phyloP scores from a whole-genome alignment of 2,888 invertebrate genomes.

The Yponomeuta evonymella region DNA sequence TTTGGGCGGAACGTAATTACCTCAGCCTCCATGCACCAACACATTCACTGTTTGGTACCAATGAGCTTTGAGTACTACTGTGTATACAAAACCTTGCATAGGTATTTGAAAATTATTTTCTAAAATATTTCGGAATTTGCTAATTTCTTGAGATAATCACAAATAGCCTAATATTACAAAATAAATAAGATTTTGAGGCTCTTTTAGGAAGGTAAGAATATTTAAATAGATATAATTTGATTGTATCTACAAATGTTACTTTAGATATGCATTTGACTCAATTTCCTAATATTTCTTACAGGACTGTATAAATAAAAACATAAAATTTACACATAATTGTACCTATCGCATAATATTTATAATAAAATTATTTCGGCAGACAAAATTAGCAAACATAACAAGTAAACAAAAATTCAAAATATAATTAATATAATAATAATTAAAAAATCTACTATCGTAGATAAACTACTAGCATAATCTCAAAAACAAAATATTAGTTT shows the following conservation, averaged over 20 bases:
- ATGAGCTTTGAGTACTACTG: not conserved
- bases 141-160: not conserved
- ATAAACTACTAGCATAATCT: conserved; percentile 20
- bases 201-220: not conserved
- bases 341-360: conserved; percentile 35
- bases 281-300: conserved; percentile 53
- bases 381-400: conserved; percentile 68
- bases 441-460: not conserved
- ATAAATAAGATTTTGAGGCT: not conserved
- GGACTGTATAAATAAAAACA: conserved; percentile 62
- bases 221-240: conserved; percentile 40
- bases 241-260: conserved; percentile 55
- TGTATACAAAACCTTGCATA: not conserved
- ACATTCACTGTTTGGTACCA: not conserved
- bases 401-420: conserved; percentile 37
- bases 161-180: not conserved
- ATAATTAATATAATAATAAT: conserved; percentile 1
- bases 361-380: conserved; percentile 49
- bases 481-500: conserved; percentile 22
- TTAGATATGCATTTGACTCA: conserved; percentile 60
- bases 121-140: not conserved
- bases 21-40: not conserved
- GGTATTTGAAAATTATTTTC: not conserved
- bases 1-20: not conserved
- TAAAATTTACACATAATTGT: conserved; percentile 53